Evolutionary conservation across 2,113 vertebrate species (phyloP).

Genomic region (Catharus bicknelli): DNA sequence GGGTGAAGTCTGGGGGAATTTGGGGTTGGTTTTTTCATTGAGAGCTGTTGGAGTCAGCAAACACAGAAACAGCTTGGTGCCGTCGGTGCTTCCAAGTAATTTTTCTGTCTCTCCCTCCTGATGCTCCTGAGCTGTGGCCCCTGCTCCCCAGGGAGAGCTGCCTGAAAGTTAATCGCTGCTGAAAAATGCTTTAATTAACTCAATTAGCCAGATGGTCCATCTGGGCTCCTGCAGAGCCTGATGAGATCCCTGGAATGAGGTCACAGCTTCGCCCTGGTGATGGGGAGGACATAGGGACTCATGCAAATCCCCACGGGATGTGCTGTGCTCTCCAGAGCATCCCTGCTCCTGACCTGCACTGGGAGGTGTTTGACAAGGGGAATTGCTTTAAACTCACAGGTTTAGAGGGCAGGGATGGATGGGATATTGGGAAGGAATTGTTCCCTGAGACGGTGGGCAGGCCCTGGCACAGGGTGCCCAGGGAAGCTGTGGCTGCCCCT

Average conservation of each 20-base stretch:
- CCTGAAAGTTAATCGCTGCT: slow-evolving; percentile 26
- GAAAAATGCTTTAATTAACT: slow-evolving; percentile 49
- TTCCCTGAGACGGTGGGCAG: not conserved
- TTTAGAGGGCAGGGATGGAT: not conserved
- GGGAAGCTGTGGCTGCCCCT: not conserved
- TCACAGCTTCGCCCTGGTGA: fast-evolving
- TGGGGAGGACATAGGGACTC: fast-evolving
- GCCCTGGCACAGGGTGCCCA: not conserved
- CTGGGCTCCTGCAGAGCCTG: not conserved
- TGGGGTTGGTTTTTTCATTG: fast-evolving
- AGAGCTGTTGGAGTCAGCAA: not conserved
- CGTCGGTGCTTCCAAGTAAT: not conserved
- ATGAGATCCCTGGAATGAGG: not conserved
- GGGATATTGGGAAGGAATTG: not conserved
- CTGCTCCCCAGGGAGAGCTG: not conserved
- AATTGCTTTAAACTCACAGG: not conserved
- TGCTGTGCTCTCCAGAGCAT: not conserved
- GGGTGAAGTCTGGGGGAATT: not conserved
- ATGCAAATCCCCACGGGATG: fast-evolving
- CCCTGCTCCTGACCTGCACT: not conserved
- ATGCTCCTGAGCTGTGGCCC: not conserved
- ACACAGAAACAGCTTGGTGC: fast-evolving
- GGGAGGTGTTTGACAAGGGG: not conserved
- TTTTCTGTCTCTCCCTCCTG: not conserved
- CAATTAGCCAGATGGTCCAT: slow-evolving; percentile 13